Evolutionary conservation across 2,888 invertebrate genomes (phyloP).

Genomic region (Sturmia bella): DNA sequence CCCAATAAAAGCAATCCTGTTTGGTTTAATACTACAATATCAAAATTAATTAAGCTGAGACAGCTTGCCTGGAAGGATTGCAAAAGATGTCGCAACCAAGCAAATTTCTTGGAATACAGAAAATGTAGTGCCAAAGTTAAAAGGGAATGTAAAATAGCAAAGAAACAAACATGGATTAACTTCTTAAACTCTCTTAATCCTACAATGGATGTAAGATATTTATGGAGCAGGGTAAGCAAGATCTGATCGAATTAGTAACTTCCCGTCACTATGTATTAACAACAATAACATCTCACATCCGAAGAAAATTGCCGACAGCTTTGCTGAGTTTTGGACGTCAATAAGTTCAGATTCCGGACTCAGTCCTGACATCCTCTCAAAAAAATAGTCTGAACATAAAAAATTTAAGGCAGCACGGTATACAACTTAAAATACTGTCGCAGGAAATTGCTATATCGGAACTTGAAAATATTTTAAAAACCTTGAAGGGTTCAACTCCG

Average conservation of each 20-base stretch:
- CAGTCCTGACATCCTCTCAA: neutral
- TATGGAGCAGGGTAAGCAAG: constrained; percentile 45
- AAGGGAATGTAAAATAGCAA: constrained; percentile 34
- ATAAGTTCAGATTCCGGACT: constrained; percentile 36
- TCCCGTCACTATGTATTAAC: constrained; percentile 4
- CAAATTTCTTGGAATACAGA: neutral
- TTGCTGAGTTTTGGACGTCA: constrained; percentile 26
- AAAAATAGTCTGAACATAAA: constrained; percentile 1
- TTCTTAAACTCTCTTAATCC: constrained; percentile 50
- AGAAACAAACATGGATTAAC: constrained; percentile 30
- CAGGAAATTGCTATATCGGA: neutral
- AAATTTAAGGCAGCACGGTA: neutral
- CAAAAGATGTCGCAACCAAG: neutral
- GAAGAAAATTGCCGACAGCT: neutral
- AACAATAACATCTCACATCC: constrained; percentile 12
- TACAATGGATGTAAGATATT: constrained; percentile 24
- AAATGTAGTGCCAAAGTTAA: constrained; percentile 27
- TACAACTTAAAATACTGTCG: neutral
- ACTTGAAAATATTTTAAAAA: neutral
- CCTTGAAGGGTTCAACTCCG: neutral
- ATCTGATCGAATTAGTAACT: neutral
- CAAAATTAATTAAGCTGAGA: neutral
- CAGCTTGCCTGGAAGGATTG: constrained; percentile 14
- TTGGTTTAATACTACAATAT: constrained; percentile 30
- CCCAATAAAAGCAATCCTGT: no score